phyloP scores from a whole-genome alignment of 2,797 vertebrate species.

The Acrossocheilus fasciatus region DNA sequence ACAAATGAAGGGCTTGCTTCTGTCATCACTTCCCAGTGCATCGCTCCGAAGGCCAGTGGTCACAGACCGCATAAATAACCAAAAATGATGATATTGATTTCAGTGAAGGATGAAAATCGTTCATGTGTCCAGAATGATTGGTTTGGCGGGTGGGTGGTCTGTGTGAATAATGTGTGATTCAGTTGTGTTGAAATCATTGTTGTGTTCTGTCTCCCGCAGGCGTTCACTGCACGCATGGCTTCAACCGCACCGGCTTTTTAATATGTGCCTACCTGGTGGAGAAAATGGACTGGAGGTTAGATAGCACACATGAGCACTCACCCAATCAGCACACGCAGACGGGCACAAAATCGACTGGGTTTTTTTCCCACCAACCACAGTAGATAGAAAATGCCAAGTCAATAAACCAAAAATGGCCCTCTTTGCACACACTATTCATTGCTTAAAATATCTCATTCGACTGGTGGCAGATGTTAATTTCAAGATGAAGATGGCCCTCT shows the following conservation, averaged over 20 bases:
- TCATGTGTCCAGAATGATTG: not conserved
- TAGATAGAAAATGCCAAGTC: not conserved
- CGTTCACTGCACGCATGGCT: conserved; percentile 98
- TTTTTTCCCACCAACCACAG: not conserved
- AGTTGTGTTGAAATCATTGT: conserved; percentile 33
- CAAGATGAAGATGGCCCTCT: too few relatives aligned
- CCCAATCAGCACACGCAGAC: not conserved
- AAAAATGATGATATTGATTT: conserved; percentile 10
- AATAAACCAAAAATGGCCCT: not conserved
- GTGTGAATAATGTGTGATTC: conserved; percentile 22
- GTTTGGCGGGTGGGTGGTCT: conserved; percentile 17
- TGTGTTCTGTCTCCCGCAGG: conserved; percentile 75
- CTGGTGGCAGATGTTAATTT: too few relatives aligned
- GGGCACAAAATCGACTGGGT: not conserved
- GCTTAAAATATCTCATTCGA: not conserved
- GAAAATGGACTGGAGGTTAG: conserved; percentile 99
- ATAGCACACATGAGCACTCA: not conserved
- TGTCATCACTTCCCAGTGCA: not conserved
- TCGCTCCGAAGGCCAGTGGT: not conserved
- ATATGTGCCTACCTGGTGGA: conserved; percentile 98
- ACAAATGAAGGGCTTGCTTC: conserved; percentile 31
- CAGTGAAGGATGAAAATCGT: not conserved
- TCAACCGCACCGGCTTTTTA: conserved; percentile 97
- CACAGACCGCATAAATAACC: not conserved
- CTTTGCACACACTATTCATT: not conserved